Conservation (phyloP, 2,113 vertebrate genomes). For the Platycercus adscitus region DNA sequence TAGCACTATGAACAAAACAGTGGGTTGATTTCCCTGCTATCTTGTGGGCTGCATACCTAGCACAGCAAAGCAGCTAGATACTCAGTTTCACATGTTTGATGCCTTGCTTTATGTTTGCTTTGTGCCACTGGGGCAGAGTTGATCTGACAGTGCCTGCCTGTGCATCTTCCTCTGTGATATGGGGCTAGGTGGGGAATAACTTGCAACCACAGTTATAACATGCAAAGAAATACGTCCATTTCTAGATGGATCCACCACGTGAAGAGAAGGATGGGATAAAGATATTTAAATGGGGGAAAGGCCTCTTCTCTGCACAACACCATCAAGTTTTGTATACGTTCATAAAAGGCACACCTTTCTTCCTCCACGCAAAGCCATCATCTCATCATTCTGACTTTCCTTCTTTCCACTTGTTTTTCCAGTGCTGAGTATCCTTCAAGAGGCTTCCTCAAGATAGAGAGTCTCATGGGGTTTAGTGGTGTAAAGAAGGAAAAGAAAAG, state of each 20-base stretch:
- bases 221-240: accelerated
- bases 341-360: not conserved
- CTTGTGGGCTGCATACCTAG: not conserved
- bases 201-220: not conserved
- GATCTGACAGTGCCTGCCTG: not conserved
- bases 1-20: not conserved
- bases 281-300: not conserved
- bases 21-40: not conserved
- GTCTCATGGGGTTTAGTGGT: not conserved
- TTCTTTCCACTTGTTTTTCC: not conserved
- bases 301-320: not conserved
- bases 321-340: not conserved
- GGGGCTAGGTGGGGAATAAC: not conserved
- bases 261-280: not conserved
- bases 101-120: not conserved
- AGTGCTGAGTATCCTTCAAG: not conserved
- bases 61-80: not conserved
- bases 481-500: not conserved
- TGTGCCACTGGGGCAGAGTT: not conserved
- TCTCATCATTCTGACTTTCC: not conserved
- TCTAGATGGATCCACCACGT: not conserved
- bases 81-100: not conserved
- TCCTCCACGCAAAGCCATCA: not conserved
- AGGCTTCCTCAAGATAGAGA: not conserved
- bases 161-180: not conserved